phyloP scores from a whole-genome alignment of 2,888 invertebrate species.

The Leucozona laternaria region DNA sequence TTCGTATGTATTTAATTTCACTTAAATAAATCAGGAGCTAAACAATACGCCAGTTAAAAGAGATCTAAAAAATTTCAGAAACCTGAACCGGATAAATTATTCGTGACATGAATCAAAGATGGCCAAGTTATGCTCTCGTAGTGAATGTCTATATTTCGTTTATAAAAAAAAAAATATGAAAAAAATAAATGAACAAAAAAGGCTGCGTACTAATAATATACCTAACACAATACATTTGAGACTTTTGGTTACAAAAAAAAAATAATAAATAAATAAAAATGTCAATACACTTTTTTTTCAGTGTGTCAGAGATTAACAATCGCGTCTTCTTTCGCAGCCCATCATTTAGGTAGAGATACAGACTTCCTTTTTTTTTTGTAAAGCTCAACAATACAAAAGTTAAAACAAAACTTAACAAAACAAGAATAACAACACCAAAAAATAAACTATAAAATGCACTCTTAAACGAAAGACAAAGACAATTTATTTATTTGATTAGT shows the following conservation, averaged over 20 bases:
- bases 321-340: neutral
- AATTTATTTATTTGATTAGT: conserved; percentile 11
- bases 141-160: no score
- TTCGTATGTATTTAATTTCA: no score
- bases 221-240: no score
- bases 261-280: neutral
- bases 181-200: no score
- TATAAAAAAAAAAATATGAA: no score
- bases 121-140: no score
- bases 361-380: neutral
- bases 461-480: neutral
- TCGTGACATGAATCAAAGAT: no score
- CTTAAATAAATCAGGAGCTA: no score
- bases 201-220: no score
- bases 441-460: neutral
- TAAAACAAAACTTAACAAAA: neutral
- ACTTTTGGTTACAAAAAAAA: neutral
- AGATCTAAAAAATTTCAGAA: no score
- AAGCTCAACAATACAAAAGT: neutral
- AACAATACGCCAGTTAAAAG: no score
- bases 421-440: neutral
- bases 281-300: neutral
- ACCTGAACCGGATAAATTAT: no score
- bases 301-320: neutral
- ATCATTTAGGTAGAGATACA: neutral